Percentiles rank a stretch among this genome's conserved stretches.
phyloP scores from a whole-genome alignment of 2,888 invertebrate genomes.

The Buathra laborator region DNA sequence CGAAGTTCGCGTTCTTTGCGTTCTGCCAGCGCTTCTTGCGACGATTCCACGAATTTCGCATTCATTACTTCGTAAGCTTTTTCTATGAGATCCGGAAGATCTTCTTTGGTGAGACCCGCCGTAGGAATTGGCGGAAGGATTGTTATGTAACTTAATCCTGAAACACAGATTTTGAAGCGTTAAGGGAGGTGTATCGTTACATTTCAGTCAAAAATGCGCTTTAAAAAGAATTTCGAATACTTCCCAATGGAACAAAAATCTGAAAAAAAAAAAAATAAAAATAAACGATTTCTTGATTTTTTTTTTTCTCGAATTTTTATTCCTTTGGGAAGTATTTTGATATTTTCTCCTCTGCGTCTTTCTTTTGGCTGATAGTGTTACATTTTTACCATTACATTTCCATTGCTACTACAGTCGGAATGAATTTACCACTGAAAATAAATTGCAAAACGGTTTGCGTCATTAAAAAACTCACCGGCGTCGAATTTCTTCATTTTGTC shows the following conservation, averaged over 20 bases:
- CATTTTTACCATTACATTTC: not conserved
- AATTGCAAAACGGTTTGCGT: not conserved
- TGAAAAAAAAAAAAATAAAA: too few species aligned
- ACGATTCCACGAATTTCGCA: constrained; percentile 87
- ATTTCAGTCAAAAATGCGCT: too few species aligned
- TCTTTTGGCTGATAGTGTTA: too few species aligned
- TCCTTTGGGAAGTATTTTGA: too few species aligned
- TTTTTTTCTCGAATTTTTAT: too few species aligned
- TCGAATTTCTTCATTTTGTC: constrained; percentile 88
- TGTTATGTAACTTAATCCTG: constrained; percentile 90
- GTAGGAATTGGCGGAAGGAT: constrained; percentile 92
- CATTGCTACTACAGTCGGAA: not conserved
- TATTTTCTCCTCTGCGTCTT: too few species aligned
- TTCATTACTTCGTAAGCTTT: constrained; percentile 90
- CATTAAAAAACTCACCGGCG: constrained; percentile 86
- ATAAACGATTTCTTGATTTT: too few species aligned
- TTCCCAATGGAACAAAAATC: too few species aligned
- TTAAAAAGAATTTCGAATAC: too few species aligned
- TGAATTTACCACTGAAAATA: too few species aligned
- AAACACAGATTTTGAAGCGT: constrained; percentile 66
- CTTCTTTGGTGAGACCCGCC: constrained; percentile 87
- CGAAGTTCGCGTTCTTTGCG: constrained; percentile 61
- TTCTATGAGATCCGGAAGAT: constrained; percentile 89
- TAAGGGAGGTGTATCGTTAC: too few species aligned
- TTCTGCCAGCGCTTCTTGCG: constrained; percentile 83